Conservation (phyloP, 2,888 invertebrate species). For the Tiliacea aurago region DNA sequence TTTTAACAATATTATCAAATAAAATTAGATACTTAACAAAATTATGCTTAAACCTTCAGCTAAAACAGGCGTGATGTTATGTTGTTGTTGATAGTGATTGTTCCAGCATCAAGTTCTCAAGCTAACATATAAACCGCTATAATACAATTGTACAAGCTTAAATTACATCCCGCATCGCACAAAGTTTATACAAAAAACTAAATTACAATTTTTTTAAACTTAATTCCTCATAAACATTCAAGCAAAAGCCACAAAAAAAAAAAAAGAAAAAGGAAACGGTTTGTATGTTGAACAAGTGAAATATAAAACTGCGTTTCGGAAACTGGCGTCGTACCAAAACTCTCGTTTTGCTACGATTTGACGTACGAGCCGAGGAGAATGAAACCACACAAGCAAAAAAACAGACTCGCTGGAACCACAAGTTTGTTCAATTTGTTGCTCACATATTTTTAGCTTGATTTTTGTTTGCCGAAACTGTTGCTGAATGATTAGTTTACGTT, state of each 20-base stretch:
- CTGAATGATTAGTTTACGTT: conserved; percentile 36
- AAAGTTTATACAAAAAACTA: conserved; percentile 3
- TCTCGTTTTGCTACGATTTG: conserved; percentile 72
- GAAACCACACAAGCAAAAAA: conserved; percentile 67
- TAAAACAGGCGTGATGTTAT: not conserved
- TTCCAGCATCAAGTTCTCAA: not conserved
- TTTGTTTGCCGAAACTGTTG: conserved; percentile 34
- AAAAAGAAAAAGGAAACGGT: conserved; percentile 59
- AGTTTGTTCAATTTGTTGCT: conserved; percentile 61
- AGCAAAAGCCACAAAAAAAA: conserved; percentile 49
- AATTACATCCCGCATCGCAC: conserved; percentile 9
- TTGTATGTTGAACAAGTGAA: conserved; percentile 65
- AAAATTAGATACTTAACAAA: too few species aligned
- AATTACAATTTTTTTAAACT: conserved; percentile 44
- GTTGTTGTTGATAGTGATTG: not conserved
- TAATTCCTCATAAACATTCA: conserved; percentile 66
- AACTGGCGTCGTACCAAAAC: conserved; percentile 75
- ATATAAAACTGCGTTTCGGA: conserved; percentile 68
- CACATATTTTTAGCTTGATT: conserved; percentile 56
- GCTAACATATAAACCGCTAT: not conserved
- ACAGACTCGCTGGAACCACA: conserved; percentile 60
- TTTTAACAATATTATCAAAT: too few species aligned
- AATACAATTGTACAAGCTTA: conserved; percentile 1
- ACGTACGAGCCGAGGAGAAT: conserved; percentile 67
- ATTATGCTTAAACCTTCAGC: not conserved